A percentile compares a stretch with the other conserved stretches of the same genome.
Evolutionary conservation across 2,113 vertebrate genomes (phyloP).

Genomic region (Mastomys natalensis): DNA sequence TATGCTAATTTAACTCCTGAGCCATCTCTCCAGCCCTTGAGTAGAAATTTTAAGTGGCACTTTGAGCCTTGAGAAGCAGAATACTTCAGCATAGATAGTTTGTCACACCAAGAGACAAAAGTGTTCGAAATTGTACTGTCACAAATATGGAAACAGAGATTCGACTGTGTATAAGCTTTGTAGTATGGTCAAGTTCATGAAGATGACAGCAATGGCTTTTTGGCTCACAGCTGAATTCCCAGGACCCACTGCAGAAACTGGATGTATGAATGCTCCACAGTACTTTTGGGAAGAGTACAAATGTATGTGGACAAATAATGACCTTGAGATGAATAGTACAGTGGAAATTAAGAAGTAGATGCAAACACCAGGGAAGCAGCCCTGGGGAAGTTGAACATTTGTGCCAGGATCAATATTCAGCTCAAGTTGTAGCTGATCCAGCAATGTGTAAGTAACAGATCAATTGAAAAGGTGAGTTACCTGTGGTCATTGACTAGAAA

Average conservation of each 20-base stretch:
- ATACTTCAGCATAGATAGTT: not conserved
- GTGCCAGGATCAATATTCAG: not conserved
- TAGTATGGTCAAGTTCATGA: not conserved
- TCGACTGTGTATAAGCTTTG: not conserved
- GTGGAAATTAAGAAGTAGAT: not conserved
- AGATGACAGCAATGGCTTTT: not conserved
- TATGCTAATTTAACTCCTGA: not conserved
- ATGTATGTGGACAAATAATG: not conserved
- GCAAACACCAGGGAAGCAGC: not conserved
- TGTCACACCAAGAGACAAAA: slow-evolving; percentile 7
- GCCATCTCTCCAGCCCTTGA: not conserved
- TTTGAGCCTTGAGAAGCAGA: not conserved
- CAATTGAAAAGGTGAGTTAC: slow-evolving; percentile 53
- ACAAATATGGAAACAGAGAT: not conserved
- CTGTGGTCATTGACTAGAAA: not conserved
- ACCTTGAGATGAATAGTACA: not conserved
- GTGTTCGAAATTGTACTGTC: not conserved
- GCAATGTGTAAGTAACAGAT: slow-evolving; percentile 41
- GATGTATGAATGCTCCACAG: too few relatives aligned
- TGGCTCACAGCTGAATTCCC: not conserved
- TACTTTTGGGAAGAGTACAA: not conserved
- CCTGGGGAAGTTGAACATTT: accelerated
- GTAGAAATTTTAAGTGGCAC: not conserved
- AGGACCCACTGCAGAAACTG: not conserved
- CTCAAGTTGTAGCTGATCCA: not conserved